Evolutionary conservation across 2,797 vertebrate genomes (phyloP), one percentile per base, ranked within the genome.

Genomic region (Protosalanx chinensis): DNA sequence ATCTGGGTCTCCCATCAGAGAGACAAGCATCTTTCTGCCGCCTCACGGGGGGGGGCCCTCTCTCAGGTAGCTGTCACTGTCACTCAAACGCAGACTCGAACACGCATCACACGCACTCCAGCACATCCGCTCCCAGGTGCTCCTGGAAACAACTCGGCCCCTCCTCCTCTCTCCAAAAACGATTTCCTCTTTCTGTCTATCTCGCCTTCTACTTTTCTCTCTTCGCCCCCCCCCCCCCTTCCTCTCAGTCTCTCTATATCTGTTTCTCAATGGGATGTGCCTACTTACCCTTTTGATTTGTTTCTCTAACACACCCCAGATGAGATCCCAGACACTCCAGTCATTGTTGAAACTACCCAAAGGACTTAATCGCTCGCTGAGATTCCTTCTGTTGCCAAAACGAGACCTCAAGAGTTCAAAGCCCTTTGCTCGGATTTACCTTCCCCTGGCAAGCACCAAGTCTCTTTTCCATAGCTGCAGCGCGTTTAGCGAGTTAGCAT

Each of bases 1-100:
- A 81, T 78, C 77, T 85, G 81, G 72, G 77, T 73, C 64, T 65
- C 33, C 67, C 64, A 79, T 84, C 72, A 76, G 46, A 76, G 20
- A 49, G 20, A 56, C 56, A 61, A 62, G 49, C 30, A 35, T 60
- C 58, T 69, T 67, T 67, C 70, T 37, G 30, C 27, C 58, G n/a
- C 35, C 27, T 68, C 58, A 49, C 66, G 27, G 58, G 67, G 70
- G 72, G 53, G 23, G 23, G 23, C 30, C 7, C 1, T 49, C 32
- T 35, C 49, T 41, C 23, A 37, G 49, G 33, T 64, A 68, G 15
- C n/a, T 57, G 30, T 64, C 32, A 5, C 62, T 37, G 37, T 66
- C 64, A 56, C 41, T 49, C 37, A 23, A 66, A 46, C 51, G 6
- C 15, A 56, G 51, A n/a, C 51, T 18, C 59, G 18, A 1, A 12